Conservation (phyloP, 2,797 vertebrate species). For the Sus cebifrons region DNA sequence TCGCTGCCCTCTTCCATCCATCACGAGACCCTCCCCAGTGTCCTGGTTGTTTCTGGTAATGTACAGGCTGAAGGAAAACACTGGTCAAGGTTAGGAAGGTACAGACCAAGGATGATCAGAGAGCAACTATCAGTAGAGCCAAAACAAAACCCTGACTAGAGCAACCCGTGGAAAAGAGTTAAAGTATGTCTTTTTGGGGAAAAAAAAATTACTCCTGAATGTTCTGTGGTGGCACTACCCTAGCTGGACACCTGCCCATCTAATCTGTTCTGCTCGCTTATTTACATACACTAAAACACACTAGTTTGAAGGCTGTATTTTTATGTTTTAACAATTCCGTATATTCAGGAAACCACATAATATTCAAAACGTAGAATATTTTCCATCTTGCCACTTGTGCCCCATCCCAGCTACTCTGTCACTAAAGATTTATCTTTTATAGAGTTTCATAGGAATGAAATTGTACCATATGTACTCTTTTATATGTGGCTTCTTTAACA, state of each 20-base stretch:
- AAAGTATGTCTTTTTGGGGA: neutral
- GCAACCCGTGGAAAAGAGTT: neutral
- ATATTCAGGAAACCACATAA: neutral
- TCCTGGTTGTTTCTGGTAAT: neutral
- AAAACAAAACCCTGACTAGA: constrained; percentile 38
- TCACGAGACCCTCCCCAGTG: constrained; percentile 4
- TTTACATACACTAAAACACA: neutral
- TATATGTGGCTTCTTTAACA: neutral
- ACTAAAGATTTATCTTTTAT: constrained; percentile 27
- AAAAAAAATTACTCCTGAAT: neutral
- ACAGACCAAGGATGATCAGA: neutral
- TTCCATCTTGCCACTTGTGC: neutral
- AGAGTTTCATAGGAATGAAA: neutral
- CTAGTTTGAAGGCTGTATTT: neutral
- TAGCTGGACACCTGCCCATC: neutral
- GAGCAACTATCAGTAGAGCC: neutral
- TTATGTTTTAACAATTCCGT: neutral
- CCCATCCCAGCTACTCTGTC: neutral
- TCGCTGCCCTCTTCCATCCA: constrained; percentile 9
- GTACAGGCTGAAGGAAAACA: constrained; percentile 2
- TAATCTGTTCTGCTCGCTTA: neutral
- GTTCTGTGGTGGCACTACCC: neutral
- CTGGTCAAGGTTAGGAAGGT: neutral
- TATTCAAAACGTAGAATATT: neutral
- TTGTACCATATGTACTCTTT: neutral